Evolutionary conservation across 2,113 vertebrate genomes (phyloP), one percentile per base, ranked within the genome.

Genomic region (Numida meleagris): DNA sequence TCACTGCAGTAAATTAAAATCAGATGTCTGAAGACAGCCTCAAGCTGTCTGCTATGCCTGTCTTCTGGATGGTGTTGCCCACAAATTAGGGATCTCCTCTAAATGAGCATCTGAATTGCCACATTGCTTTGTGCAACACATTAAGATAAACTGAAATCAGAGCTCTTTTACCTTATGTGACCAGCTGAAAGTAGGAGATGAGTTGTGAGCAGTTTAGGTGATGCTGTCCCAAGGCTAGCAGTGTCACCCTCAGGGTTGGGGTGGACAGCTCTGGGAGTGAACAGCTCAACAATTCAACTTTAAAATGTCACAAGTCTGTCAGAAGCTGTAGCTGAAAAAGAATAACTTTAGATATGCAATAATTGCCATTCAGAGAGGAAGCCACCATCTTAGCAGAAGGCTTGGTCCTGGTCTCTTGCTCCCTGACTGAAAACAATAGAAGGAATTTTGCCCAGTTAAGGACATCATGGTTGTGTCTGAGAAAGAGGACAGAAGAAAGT

Each of bases 1-100:
- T 80, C 72, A 34, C 43, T 94, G 72, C 20, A 80, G 36, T 63
- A 91, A 91, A 93, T 91, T 70, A 88, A 86, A 93, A 93, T 86
- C 88, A 93, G 71, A 62, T 89, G 55, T 73, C 17, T 62, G 82
- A 73, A 94, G 75, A 74, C 18, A 82, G 59, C 42, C 45, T 83
- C 31, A 82, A 88, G 59, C 63, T 89, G 14, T 70, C 63, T 83
- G 55, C 36, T 33, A 16, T 82, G 85, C 12, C 42, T 91, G 12
- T 68, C 71, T 89, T 58, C 29, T 83, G 67, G 15, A 45, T 73
- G 36, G 16, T 42, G 59, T 38, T 93, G 50, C 50, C 63, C 33
- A 86, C 0, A 2, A 85, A 24, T 58, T 53, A 59, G 48, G 7
- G 59, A 20, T 89, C 31, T 85, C 16, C 79, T 58, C 6, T 55